phyloP scores from a whole-genome alignment of 2,113 vertebrate species.

The Ailuropoda melanoleuca region DNA sequence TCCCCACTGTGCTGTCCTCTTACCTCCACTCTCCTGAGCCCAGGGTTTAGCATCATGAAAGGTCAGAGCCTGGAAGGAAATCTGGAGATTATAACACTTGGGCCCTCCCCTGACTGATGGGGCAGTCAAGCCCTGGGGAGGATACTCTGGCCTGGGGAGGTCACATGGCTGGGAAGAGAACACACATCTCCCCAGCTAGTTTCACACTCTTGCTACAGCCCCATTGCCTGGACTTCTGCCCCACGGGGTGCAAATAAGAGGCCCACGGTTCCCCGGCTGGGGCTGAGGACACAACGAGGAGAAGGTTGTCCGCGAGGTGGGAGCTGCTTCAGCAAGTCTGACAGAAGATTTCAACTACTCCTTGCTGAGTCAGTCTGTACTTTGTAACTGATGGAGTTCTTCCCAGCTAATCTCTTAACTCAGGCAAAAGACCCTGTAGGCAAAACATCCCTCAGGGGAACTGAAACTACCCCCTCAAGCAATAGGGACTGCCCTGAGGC shows the following conservation, averaged over 20 bases:
- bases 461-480: background rate
- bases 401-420: background rate
- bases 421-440: background rate
- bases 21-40: background rate
- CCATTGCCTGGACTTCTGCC: background rate
- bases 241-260: background rate
- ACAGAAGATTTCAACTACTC: background rate
- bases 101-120: background rate
- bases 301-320: background rate
- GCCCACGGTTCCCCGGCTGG: background rate
- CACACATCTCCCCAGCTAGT: background rate
- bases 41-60: background rate
- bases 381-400: background rate
- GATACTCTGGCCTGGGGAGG: background rate
- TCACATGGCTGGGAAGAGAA: background rate
- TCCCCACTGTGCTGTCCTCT: background rate
- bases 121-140: background rate
- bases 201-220: background rate
- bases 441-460: background rate
- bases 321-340: background rate
- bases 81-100: background rate
- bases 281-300: background rate
- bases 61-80: background rate
- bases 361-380: background rate
- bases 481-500: background rate